These are phyloP conservation scores for Noturus placidus DNA, from an alignment of 2,113 vertebrate species.

Conservation along the genomic window DNA sequence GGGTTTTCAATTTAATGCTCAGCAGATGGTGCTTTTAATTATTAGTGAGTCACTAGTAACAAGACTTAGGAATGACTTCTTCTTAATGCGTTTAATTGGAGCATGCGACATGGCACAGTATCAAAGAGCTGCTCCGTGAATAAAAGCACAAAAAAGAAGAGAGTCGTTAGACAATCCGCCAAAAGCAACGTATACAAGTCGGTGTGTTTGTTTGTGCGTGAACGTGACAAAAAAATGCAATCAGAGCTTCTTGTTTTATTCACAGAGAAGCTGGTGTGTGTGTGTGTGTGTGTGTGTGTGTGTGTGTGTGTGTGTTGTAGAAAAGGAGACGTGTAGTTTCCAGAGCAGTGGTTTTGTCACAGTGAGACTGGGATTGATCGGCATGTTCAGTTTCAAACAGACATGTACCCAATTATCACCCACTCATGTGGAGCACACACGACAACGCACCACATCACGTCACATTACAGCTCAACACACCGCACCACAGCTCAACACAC, in stretches of 20 bases:
- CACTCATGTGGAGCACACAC: conserved; percentile 57
- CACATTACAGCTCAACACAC: not conserved
- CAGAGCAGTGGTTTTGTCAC: conserved; percentile 54
- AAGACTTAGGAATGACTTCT: conserved; percentile 55
- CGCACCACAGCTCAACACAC: not conserved
- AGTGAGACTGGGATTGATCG: conserved; percentile 59
- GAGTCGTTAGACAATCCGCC: conserved; percentile 21
- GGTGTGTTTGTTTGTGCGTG: conserved; percentile 12
- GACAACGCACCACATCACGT: not conserved
- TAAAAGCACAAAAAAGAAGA: conserved; percentile 37
- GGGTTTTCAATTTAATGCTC: conserved; percentile 68
- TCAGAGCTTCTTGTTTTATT: conserved; percentile 3
- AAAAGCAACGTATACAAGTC: conserved; percentile 1
- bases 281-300: not conserved
- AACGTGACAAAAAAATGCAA: conserved; percentile 32
- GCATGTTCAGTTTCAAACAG: conserved; percentile 66
- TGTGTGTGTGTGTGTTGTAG: not conserved
- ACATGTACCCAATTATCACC: conserved; percentile 68
- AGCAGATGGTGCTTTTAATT: conserved; percentile 71
- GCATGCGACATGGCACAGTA: conserved; percentile 46
- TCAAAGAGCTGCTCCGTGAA: conserved; percentile 39
- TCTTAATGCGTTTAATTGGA: conserved; percentile 61
- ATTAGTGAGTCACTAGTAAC: conserved; percentile 65
- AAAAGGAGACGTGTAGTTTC: conserved; percentile 51
- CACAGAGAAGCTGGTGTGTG: not conserved